phyloP scores from a whole-genome alignment of 1,140 invertebrate genomes.

The Nasonia longicornis region DNA sequence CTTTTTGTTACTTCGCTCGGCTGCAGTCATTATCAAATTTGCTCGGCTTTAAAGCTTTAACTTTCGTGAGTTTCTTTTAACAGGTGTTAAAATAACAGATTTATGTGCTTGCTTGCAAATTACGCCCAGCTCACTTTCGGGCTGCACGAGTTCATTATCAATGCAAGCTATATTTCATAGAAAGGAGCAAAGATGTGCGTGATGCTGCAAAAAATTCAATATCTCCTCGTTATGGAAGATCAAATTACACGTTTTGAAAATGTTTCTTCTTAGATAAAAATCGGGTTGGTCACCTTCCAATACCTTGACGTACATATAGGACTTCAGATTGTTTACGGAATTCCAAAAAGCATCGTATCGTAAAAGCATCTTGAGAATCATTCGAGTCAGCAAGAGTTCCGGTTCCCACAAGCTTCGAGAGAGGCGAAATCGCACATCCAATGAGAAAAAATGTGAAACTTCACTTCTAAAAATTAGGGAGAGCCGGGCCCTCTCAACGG shows the following conservation, averaged over 20 bases:
- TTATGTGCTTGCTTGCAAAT: background rate
- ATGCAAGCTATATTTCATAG: background rate
- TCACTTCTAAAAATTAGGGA: conserved; percentile 35
- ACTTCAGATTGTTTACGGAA: too few species aligned
- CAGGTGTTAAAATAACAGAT: conserved; percentile 5
- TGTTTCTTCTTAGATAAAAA: too few species aligned
- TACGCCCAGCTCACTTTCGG: background rate
- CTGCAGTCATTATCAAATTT: conserved; percentile 34
- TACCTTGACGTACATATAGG: too few species aligned
- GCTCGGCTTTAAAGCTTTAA: conserved; percentile 13
- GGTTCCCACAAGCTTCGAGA: background rate
- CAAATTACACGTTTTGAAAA: too few species aligned
- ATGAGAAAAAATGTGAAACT: conserved; percentile 13
- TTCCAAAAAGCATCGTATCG: too few species aligned
- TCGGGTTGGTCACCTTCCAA: too few species aligned
- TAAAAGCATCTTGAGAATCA: too few species aligned
- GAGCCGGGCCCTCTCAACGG: background rate
- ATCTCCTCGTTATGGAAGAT: too few species aligned
- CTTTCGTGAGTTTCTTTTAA: background rate
- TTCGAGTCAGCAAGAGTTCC: background rate
- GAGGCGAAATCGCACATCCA: background rate
- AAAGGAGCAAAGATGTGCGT: background rate
- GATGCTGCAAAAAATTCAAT: too few species aligned
- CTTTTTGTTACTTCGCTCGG: background rate
- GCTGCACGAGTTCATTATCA: background rate